Percentiles rank a stretch among this genome's conserved stretches.
These are phyloP conservation scores for Drosophila ambigua DNA, from an alignment of 1,140 invertebrate species.

Conservation along the genomic window DNA sequence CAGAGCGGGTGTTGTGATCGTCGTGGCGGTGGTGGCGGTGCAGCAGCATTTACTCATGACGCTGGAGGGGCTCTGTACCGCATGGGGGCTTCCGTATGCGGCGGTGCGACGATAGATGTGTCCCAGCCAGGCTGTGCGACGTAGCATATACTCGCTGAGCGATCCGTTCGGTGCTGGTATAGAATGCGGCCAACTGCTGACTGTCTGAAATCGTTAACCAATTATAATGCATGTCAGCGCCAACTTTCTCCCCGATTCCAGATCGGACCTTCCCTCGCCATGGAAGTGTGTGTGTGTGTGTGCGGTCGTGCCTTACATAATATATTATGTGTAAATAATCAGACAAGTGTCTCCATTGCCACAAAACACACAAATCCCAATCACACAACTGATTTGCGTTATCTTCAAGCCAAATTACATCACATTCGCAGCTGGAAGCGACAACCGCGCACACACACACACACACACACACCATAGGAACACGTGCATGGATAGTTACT, in stretches of 20 bases:
- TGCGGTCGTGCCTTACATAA: conserved; percentile 33
- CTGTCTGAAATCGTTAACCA: background rate
- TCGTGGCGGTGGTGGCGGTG: too few relatives aligned
- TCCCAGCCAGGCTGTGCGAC: too few relatives aligned
- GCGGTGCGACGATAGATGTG: too few relatives aligned
- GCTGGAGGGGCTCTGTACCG: too few relatives aligned
- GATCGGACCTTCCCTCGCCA: too few relatives aligned
- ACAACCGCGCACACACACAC: background rate
- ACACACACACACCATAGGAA: background rate
- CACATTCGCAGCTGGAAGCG: conserved; percentile 33
- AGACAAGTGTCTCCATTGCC: conserved; percentile 4
- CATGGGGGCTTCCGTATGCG: too few relatives aligned
- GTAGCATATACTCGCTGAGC: too few relatives aligned
- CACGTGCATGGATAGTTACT: too few relatives aligned
- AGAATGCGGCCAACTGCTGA: background rate
- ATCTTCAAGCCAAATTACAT: conserved; percentile 61
- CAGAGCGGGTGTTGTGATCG: too few relatives aligned
- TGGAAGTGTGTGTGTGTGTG: conserved; percentile 4
- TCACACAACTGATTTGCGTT: conserved; percentile 23
- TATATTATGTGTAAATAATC: conserved; percentile 15
- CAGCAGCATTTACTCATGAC: too few relatives aligned
- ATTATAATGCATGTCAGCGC: conserved; percentile 2
- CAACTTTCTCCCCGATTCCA: conserved; percentile 31
- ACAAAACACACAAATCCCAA: too few relatives aligned
- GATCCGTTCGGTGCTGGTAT: too few relatives aligned